Evolutionary conservation across 2,797 vertebrate genomes (phyloP).

Genomic region (Merluccius polli): DNA sequence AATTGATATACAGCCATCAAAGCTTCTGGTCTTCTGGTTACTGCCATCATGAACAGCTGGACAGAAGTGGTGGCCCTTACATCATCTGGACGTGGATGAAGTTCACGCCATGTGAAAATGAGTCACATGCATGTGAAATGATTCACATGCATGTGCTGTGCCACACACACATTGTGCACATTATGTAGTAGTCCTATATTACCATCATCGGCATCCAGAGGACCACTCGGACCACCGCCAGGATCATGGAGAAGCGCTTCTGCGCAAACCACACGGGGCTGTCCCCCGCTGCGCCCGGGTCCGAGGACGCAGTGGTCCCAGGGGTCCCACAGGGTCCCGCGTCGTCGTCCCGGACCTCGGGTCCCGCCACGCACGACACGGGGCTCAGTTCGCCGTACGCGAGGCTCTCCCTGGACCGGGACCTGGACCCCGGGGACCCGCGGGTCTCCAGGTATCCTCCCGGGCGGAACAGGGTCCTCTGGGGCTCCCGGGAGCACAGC

Average conservation of each 20-base stretch:
- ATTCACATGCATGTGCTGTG: background rate
- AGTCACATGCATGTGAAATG: too few relatives aligned
- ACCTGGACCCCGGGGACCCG: constrained; percentile 57
- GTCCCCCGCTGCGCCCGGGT: constrained; percentile 53
- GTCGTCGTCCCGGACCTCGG: constrained; percentile 47
- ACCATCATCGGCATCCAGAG: constrained; percentile 99
- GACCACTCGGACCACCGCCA: constrained; percentile 82
- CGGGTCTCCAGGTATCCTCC: constrained; percentile 69
- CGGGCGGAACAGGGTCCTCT: constrained; percentile 64
- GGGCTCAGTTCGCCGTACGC: constrained; percentile 63
- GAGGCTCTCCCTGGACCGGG: constrained; percentile 72
- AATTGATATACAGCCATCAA: background rate
- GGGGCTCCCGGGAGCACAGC: constrained; percentile 84
- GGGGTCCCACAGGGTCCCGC: constrained; percentile 51
- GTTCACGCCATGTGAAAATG: background rate
- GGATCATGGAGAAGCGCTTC: constrained; percentile 91
- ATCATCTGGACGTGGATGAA: background rate
- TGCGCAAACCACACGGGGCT: constrained; percentile 79
- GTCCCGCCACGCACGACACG: constrained; percentile 48
- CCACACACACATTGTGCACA: too few relatives aligned
- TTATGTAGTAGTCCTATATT: constrained; percentile 54
- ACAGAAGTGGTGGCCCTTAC: background rate
- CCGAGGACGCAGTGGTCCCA: constrained; percentile 42
- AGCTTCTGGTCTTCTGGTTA: background rate
- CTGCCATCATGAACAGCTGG: background rate